phyloP scores from a whole-genome alignment of 2,888 invertebrate species.

The Stenichneumon culpator region DNA sequence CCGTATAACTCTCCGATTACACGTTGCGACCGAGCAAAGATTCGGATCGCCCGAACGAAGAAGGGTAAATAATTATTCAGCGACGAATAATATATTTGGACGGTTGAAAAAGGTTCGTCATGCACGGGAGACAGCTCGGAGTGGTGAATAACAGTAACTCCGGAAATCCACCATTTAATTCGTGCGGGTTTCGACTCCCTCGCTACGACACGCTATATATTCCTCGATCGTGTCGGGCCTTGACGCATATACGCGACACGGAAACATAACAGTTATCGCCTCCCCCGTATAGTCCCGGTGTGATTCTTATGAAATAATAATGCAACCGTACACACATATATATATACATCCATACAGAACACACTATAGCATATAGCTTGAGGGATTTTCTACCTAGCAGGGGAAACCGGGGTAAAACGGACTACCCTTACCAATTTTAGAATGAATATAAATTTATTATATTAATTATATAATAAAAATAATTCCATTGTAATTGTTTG shows the following conservation, averaged over 20 bases:
- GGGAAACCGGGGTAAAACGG: no score
- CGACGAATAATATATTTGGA: slow-evolving; percentile 21
- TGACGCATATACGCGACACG: slow-evolving; percentile 64
- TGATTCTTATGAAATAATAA: slow-evolving; percentile 83
- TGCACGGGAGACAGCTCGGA: slow-evolving; percentile 13
- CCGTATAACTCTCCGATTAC: slow-evolving; percentile 71
- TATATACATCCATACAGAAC: slow-evolving; percentile 36
- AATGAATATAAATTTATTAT: no score
- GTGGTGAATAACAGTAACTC: slow-evolving; percentile 20
- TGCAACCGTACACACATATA: slow-evolving; percentile 62
- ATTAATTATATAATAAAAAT: no score
- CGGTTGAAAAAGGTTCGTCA: slow-evolving; percentile 18
- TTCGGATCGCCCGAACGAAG: slow-evolving; percentile 35
- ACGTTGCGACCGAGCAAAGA: slow-evolving; percentile 29
- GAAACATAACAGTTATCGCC: slow-evolving; percentile 78
- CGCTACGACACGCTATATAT: slow-evolving; percentile 31
- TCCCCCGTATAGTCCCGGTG: slow-evolving; percentile 71
- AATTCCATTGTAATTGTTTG: no score
- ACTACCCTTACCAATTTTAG: no score
- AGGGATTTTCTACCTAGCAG: slow-evolving; percentile 37
- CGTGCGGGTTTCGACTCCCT: not conserved
- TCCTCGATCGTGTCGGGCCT: slow-evolving; percentile 67
- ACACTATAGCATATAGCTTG: slow-evolving; percentile 65
- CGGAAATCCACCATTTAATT: slow-evolving; percentile 37
- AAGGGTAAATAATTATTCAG: slow-evolving; percentile 33